Conservation (phyloP, 2,113 vertebrate genomes). For the Tachuris rubrigastra region DNA sequence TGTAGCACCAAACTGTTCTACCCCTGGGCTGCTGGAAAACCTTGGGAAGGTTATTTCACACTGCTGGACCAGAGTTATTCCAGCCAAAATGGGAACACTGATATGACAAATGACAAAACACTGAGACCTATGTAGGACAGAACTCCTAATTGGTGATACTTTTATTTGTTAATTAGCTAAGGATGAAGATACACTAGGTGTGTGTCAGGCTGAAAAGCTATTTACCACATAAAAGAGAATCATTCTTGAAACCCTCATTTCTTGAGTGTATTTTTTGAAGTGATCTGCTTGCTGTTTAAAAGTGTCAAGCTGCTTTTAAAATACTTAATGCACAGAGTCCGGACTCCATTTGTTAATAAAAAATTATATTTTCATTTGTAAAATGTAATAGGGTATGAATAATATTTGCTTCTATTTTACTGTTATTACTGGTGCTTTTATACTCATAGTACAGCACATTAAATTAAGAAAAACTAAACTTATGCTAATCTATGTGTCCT, state of each 20-base stretch:
- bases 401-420: background rate
- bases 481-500: background rate
- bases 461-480: background rate
- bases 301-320: background rate
- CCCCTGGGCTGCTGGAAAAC: background rate
- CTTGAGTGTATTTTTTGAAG: background rate
- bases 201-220: background rate
- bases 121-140: background rate
- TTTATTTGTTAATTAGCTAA: background rate
- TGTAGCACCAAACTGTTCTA: background rate
- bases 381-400: background rate
- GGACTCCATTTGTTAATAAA: background rate
- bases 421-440: background rate
- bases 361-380: background rate
- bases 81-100: background rate
- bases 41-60: background rate
- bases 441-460: background rate
- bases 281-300: background rate
- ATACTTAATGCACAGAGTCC: background rate
- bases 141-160: background rate
- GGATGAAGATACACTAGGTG: background rate
- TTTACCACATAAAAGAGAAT: background rate
- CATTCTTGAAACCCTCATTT: background rate
- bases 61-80: background rate
- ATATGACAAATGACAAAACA: fast-evolving